Base-by-base conservation (phyloP, 2,888 invertebrate species). In the Lagria hirta region DNA sequence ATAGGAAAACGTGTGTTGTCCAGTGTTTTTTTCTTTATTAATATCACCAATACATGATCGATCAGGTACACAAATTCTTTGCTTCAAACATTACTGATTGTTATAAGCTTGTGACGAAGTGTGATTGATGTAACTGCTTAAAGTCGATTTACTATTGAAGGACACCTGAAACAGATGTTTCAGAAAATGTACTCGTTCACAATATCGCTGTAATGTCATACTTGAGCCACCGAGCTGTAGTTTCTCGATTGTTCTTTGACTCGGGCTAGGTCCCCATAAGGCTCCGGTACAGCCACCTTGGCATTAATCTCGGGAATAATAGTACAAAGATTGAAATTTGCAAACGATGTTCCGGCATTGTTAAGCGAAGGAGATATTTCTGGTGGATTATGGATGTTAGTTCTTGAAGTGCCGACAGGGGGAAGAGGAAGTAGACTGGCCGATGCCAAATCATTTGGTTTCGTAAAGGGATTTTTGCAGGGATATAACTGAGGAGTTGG, bases 261-360 rank as follows among this genome's bases (percentile, higher is more conserved):
- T 11, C 33, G 24, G 11, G 26, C 11, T 15, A 10, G 16, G 2
- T 28, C 37, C 7, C 29, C 14, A 26, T 51, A 48, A 5, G 54
- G 41, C 23, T 57, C 51, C 1, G 52, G 42, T 32, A 47, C 41
- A 6, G 48, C 33, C 52, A 70, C 70, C 66, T 70, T 62, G 65
- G 87, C 87, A 65, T 87, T 88, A 55, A 89, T 88, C 75, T 89
- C 89, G 1, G 89, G 89, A 68, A 88, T 88, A 59, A 89, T 86
- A 1, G 88, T 84, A 60, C 87, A 87, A 23, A 89, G 73, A 70
- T 88, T 88, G 64, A 89, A 89, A 67, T 88, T 89, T 1, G 88
- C 84, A 18, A 83, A 69, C 37, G 78, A 76, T 3, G 75, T 77
- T 20, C 78, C 76, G 6, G 58, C 64, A 12, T 62, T 58, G 41